Evolutionary conservation across 53 echinoderm and acorn worm genomes (phyloP), one percentile per base, ranked within the genome.

Genomic region (Temnopleurus reevesii): DNA sequence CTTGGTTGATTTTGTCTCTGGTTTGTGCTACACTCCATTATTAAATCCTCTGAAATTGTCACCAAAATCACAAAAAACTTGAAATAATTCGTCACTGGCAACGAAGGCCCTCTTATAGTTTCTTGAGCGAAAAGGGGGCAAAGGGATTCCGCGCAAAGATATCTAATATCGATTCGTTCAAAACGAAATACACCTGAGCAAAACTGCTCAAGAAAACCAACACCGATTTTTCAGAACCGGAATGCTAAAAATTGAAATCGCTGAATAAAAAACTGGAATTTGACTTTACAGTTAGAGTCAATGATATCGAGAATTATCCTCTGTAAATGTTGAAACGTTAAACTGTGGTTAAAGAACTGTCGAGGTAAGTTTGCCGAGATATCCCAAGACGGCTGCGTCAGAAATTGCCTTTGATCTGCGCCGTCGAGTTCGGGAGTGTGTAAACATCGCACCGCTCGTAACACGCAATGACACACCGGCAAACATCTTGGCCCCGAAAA

Each of bases 301-400:
- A 4, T 65, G 19, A 17, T n/a, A 26, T 7, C 19, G 1, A 21
- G 56, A 13, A 59, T n/a, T 29, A 38, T 41, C 41, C n/a, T 71
- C 21, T 18, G 21, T n/a, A 71, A 38, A n/a, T n/a, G 71, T 41
- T 38, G 41, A 35, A 38, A 71, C 35, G 65, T 34, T 65, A 10
- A 15, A 12, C 65, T 17, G 35, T 15, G 33, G 18, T 17, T 41
- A 21, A 31, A 77, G 77, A 45, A 43, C 44, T n/a, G 51, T 7
- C 36, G 53, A 81, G 81, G 26, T 44, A 51, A 27, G 25, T 81
- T 81, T 81, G 53, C 81, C 3, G 10, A 15, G 81, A 83, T 83
- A 83, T 83, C 83, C 36, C 83, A 1, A 30, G 83, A 83, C 83
- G 83, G 55, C 35, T 83, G 83, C 36, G 55, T 55, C 55, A 83